phyloP scores from a whole-genome alignment of 2,888 invertebrate genomes.

The Scaptomyza reducta region DNA sequence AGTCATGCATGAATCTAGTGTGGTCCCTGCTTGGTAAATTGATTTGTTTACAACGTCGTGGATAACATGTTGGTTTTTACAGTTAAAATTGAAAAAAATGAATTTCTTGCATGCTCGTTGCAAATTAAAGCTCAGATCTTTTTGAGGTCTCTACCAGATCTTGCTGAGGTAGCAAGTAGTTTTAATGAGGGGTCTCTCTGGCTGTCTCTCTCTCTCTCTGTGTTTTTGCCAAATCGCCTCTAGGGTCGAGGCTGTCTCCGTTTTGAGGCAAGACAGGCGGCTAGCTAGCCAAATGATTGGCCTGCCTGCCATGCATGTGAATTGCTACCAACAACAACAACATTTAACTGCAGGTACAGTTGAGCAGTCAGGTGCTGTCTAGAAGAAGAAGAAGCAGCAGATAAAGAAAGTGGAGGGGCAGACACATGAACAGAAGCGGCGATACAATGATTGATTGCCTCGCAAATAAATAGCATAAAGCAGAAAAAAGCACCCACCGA shows the following conservation, averaged over 20 bases:
- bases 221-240: constrained; percentile 42
- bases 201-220: neutral
- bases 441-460: constrained; percentile 64
- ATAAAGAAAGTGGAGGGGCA: neutral
- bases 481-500: constrained; percentile 46
- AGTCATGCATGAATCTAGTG: constrained; percentile 43
- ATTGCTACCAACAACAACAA: neutral
- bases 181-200: constrained; percentile 69
- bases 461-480: neutral
- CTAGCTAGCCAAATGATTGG: constrained; percentile 26
- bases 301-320: constrained; percentile 17
- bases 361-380: constrained; percentile 42
- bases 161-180: constrained; percentile 57
- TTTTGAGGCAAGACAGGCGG: constrained; percentile 2
- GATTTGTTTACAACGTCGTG: constrained; percentile 72
- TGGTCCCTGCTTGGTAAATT: constrained; percentile 65
- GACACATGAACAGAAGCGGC: constrained; percentile 42
- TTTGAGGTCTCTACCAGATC: constrained; percentile 21
- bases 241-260: constrained; percentile 37
- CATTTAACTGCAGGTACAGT: constrained; percentile 46
- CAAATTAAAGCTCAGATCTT: constrained; percentile 63
- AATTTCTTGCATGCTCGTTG: constrained; percentile 79
- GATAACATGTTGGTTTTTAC: constrained; percentile 78
- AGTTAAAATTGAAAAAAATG: constrained; percentile 77
- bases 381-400: neutral